Evolutionary conservation across 1,140 invertebrate species (phyloP), one percentile per base, ranked within the genome.

Genomic region (Drosophila truncata): DNA sequence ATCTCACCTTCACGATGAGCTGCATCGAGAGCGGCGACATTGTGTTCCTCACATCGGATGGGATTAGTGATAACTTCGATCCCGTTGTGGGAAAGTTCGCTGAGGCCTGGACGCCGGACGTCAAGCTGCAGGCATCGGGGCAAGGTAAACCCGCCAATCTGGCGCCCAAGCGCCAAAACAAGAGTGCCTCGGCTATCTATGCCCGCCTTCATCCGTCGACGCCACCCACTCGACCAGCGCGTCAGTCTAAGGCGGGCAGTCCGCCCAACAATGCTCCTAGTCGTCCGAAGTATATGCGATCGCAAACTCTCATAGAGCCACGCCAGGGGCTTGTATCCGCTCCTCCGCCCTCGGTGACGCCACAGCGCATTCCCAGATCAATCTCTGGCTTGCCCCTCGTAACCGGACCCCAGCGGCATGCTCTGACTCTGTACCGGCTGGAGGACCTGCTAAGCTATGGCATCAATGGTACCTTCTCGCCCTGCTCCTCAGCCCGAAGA

Each of bases 11-110:
- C 78, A 97, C 97, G 0, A 95, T 99, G 94, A 98, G 97, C 1
- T 95, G 97, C 71, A 94, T 97, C 23, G 96, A 97, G 55, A 93
- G 94, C 39, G 97, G 96, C 11, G 98, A 98, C 92, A 96, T 98
- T 75, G 96, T 99, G 35, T 97, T 98, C 91, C 94, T 99, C 14
- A 98, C 97, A 2, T 97, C 96, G 18, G 98, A 98, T 92, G 98
- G 98, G n/a, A 95, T 98, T 29, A 97, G 97, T 13, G 98, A 98
- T 90, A 98, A 98, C 92, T 98, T 98, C 93, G 98, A 98, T 94
- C 98, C 98, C 3, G 97, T 98, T 44, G 98, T 98, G 62, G 98
- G 97, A 8, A 98, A 98, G 93, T 97, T 98, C 92, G 97, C 97
- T n/a, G 93, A 91, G 46, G 78, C 83, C 25, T 86, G 87, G 81